Evolutionary conservation across 2,888 invertebrate species (phyloP).

Genomic region (Mactromeris polynyma): DNA sequence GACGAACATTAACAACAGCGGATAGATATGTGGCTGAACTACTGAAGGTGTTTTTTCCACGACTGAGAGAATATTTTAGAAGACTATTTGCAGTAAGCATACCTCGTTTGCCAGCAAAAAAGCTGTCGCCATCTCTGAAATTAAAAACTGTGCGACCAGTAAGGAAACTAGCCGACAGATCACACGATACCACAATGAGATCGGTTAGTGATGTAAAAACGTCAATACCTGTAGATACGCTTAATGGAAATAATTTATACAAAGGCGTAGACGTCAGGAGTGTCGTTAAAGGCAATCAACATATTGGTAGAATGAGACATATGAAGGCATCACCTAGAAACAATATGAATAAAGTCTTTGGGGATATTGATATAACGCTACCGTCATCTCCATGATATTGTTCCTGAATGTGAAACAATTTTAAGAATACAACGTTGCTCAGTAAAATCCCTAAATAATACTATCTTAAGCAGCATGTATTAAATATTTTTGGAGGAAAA

Average conservation of each 20-base stretch:
- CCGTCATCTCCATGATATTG: too few species aligned
- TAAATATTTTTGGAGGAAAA: too few species aligned
- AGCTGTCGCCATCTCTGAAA: neutral
- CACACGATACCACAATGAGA: neutral
- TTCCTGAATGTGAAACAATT: too few species aligned
- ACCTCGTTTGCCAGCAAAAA: neutral
- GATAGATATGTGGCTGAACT: constrained; percentile 27
- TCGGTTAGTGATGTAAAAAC: neutral
- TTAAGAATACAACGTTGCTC: too few species aligned
- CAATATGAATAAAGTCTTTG: too few species aligned
- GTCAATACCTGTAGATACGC: neutral
- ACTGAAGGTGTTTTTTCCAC: constrained; percentile 29
- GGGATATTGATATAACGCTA: too few species aligned
- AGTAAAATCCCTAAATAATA: too few species aligned
- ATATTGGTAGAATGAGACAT: neutral
- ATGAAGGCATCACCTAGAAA: neutral
- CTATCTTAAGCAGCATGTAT: too few species aligned
- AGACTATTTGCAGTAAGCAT: neutral
- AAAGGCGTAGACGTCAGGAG: neutral
- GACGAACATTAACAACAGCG: neutral
- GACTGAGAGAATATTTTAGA: constrained; percentile 27
- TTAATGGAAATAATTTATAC: neutral
- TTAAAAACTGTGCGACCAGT: neutral
- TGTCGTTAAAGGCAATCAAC: neutral
- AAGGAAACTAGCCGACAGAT: neutral